Conservation (phyloP, 37 sponge, comb jelly and placozoan genomes). For the Halisarca cf. caerulea region DNA sequence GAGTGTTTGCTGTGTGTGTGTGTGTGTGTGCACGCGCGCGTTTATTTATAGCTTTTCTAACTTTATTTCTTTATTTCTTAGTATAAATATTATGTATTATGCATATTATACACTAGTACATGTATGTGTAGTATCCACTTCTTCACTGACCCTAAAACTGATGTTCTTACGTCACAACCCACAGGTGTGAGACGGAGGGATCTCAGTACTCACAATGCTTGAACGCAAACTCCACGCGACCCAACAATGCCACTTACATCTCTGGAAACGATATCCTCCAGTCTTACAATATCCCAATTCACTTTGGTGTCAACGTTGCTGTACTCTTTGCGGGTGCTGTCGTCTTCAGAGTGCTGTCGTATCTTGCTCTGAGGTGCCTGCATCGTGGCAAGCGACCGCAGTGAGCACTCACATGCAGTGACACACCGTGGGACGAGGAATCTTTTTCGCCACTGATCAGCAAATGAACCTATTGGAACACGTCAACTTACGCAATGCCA, state of each 20-base stretch:
- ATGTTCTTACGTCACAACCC: background rate
- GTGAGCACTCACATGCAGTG: background rate
- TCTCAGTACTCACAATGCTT: background rate
- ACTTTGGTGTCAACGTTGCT: constrained; percentile 18
- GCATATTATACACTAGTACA: background rate
- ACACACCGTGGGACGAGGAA: too few species aligned
- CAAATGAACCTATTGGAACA: too few species aligned
- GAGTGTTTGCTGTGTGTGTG: too few species aligned
- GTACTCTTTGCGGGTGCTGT: background rate
- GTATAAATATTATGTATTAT: too few species aligned
- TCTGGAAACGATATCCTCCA: background rate
- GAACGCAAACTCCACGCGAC: background rate
- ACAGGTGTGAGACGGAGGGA: background rate
- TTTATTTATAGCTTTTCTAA: too few species aligned
- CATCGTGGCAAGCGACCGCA: constrained; percentile 21
- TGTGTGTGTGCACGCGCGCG: too few species aligned
- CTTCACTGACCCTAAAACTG: background rate
- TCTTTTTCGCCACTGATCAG: too few species aligned
- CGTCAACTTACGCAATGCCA: too few species aligned
- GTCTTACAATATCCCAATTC: background rate
- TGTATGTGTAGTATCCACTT: background rate
- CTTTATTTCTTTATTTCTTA: too few species aligned
- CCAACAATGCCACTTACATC: constrained; percentile 5
- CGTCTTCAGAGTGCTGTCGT: constrained; percentile 27
- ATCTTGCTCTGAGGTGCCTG: constrained; percentile 49